Conservation (phyloP, 2,113 vertebrate genomes). For the Epinephelus cyanopodus region DNA sequence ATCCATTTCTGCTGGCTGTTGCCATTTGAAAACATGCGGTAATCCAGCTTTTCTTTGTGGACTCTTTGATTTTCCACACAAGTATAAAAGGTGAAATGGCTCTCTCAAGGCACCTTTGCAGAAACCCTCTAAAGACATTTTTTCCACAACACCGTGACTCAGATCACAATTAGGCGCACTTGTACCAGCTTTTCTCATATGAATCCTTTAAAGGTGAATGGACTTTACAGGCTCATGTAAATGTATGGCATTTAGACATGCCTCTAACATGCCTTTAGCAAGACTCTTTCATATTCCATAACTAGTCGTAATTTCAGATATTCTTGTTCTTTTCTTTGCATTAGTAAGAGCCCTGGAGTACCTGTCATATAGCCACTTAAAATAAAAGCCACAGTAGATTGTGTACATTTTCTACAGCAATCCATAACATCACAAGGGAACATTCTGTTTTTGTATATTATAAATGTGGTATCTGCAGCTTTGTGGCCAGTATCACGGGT, state of each 20-base stretch:
- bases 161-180: conserved; percentile 39
- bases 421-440: neutral
- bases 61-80: conserved; percentile 27
- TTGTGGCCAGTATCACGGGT: neutral
- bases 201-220: conserved; percentile 44
- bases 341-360: neutral
- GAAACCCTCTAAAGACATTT: conserved; percentile 20
- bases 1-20: conserved; percentile 13
- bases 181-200: conserved; percentile 13
- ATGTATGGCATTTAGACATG: conserved; percentile 40
- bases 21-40: conserved; percentile 1
- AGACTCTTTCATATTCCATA: conserved; percentile 10
- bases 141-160: conserved; percentile 20
- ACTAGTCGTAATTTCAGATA: neutral
- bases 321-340: neutral
- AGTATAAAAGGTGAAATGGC: conserved; percentile 14
- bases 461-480: neutral
- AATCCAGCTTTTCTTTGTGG: conserved; percentile 31
- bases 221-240: conserved; percentile 47
- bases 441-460: neutral
- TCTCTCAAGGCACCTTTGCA: conserved; percentile 23
- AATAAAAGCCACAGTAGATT: neutral
- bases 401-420: neutral
- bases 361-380: neutral
- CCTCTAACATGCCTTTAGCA: conserved; percentile 26